Base-by-base conservation (phyloP, 2,113 vertebrate species). In the Cacatua alba region DNA sequence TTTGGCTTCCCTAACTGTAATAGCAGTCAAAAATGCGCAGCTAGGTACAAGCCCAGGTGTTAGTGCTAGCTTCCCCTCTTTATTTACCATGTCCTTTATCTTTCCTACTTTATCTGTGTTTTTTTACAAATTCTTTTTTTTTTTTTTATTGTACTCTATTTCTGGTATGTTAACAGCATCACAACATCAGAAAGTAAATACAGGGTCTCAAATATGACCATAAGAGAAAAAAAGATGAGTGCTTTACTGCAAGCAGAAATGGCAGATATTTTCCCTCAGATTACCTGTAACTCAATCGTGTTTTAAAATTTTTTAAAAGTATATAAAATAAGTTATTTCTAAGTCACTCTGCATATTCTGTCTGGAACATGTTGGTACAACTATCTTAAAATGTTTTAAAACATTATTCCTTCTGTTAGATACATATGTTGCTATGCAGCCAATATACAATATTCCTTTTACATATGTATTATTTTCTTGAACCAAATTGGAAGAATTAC, bases 31-130 rank as follows among this genome's bases (percentile, higher is more conserved):
- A 69, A 94, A 82, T 29, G 48, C 69, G 68, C 59, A 75, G 12
- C 39, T 72, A 80, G 85, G 71, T 91, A 62, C 31, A 72, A 57
- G 21, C 51, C 57, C 90, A 94, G 86, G 75, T 93, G 95, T 90
- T 70, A 60, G 52, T 31, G 37, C 35, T 49, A 63, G n/a, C 52
- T 64, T 57, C 18, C 35, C 63, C 31, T 11, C 3, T 76, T 52
- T 48, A 26, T 63, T 26, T 64, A 31, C 49, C 84, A 6, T 74
- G 10, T 43, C 39, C 88, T 94, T 82, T 69, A 53, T 64, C 13
- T 86, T 23, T 84, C 67, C 55, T 91, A 20, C 23, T 52, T 43
- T 65, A 10, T 74, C 80, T 95, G 57, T 72, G 70, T 6, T 23
- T 33, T 82, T 60, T 52, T 55, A 35, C 41, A 94, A 74, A 57